A percentile compares a stretch with the other conserved stretches of the same genome.
Conservation (phyloP, 2,797 vertebrate genomes). For the Anabacerthia variegaticeps region DNA sequence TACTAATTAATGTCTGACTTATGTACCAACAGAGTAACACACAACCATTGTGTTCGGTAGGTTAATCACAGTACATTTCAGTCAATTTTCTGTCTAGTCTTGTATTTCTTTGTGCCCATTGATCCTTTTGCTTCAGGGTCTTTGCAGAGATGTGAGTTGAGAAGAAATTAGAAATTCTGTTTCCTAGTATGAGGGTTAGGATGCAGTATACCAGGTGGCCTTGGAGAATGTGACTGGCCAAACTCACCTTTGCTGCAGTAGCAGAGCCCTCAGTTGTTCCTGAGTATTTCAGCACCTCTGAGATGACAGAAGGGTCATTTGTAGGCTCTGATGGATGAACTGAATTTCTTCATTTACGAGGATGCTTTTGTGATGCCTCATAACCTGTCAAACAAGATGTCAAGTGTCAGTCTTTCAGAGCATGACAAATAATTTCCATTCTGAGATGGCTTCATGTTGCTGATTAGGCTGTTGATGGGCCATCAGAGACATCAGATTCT, state of each 20-base stretch:
- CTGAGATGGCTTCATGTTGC: not conserved
- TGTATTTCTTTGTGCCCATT: fast-evolving
- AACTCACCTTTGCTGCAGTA: not conserved
- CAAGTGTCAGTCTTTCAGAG: not conserved
- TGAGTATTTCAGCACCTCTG: not conserved
- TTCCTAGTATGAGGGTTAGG: not conserved
- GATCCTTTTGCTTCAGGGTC: not conserved
- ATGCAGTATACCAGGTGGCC: fast-evolving
- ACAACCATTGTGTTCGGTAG: not conserved
- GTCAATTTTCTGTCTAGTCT: not conserved
- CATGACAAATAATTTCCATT: not conserved
- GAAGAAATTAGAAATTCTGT: not conserved
- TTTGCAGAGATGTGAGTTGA: not conserved
- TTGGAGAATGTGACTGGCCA: not conserved
- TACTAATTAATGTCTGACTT: not conserved
- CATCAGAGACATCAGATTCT: constrained; percentile 12
- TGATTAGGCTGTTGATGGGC: not conserved
- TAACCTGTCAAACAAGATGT: constrained; percentile 2
- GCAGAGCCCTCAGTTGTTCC: not conserved
- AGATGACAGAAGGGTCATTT: not conserved
- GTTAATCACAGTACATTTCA: not conserved
- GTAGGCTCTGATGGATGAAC: not conserved
- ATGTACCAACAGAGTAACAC: not conserved
- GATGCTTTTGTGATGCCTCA: not conserved
- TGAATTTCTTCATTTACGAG: not conserved